A percentile compares a stretch with the other conserved stretches of the same genome.
These are phyloP conservation scores for Verasper variegatus DNA, from an alignment of 2,113 vertebrate genomes.

Conservation along the genomic window DNA sequence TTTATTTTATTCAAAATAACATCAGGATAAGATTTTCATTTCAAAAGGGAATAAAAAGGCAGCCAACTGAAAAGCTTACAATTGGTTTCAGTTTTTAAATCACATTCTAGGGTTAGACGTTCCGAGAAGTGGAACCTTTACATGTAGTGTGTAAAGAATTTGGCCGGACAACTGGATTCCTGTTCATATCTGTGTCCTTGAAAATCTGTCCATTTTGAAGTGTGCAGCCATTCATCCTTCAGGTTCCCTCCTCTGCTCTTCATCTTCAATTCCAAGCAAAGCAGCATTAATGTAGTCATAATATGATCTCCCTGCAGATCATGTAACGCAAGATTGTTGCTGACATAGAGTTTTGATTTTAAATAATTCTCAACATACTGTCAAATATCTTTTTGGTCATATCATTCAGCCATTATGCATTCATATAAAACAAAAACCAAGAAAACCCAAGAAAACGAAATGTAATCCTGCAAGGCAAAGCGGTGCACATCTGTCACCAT, in stretches of 20 bases:
- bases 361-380: background rate
- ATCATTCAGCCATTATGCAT: background rate
- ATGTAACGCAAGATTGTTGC: background rate
- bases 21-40: slow-evolving; percentile 36
- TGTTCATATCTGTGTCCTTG: background rate
- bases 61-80: background rate
- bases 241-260: background rate
- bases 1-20: slow-evolving; percentile 20
- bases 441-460: slow-evolving; percentile 5
- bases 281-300: background rate
- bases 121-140: background rate
- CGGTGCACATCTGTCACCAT: background rate
- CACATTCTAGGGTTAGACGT: slow-evolving; percentile 36
- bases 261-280: slow-evolving; percentile 17
- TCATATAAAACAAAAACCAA: background rate
- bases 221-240: background rate
- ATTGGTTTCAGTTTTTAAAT: slow-evolving; percentile 3
- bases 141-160: background rate
- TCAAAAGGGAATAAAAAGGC: slow-evolving; percentile 46
- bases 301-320: background rate
- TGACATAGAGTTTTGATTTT: background rate
- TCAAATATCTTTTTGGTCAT: slow-evolving; percentile 1
- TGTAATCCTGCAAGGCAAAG: slow-evolving; percentile 7
- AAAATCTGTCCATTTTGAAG: background rate
- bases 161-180: too few species aligned